Conservation (phyloP, 1,140 invertebrate genomes). For the Brachystomella parvula region DNA sequence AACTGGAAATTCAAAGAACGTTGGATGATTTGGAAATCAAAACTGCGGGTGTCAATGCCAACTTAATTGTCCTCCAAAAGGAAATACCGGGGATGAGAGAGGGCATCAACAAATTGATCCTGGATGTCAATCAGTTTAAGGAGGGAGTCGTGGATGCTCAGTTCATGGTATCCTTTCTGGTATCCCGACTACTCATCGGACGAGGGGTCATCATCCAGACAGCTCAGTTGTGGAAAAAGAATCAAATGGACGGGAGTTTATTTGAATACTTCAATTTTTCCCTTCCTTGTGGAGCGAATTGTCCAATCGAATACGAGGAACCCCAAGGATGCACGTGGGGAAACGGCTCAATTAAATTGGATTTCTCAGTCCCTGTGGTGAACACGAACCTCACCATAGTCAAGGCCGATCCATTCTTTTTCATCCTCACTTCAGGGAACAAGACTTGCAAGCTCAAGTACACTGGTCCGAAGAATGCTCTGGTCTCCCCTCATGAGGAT, state of each 20-base stretch:
- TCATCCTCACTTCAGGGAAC: slow-evolving; percentile 1
- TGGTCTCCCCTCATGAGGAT: slow-evolving; percentile 12
- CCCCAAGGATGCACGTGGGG: neutral
- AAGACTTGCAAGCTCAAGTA: slow-evolving; percentile 13
- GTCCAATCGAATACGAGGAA: slow-evolving; percentile 15
- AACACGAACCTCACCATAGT: slow-evolving; percentile 15
- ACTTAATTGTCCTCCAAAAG: neutral
- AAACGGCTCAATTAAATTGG: neutral
- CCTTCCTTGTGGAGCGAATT: slow-evolving; percentile 16
- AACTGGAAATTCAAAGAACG: slow-evolving; percentile 1
- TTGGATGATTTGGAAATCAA: neutral
- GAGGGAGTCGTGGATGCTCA: neutral
- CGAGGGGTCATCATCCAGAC: slow-evolving; percentile 10
- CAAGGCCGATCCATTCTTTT: slow-evolving; percentile 21
- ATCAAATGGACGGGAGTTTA: neutral
- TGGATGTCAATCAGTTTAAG: neutral
- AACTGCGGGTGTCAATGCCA: neutral
- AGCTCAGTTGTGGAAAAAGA: neutral
- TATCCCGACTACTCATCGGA: slow-evolving; percentile 5
- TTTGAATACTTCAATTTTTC: slow-evolving; percentile 27
- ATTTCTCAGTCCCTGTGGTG: slow-evolving; percentile 16
- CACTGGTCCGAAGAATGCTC: slow-evolving; percentile 9
- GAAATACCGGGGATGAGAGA: slow-evolving; percentile 17
- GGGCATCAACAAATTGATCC: neutral
- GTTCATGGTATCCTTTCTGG: slow-evolving; percentile 1